Evolutionary conservation across 1,140 invertebrate genomes (phyloP).

Genomic region (Sipha flava): DNA sequence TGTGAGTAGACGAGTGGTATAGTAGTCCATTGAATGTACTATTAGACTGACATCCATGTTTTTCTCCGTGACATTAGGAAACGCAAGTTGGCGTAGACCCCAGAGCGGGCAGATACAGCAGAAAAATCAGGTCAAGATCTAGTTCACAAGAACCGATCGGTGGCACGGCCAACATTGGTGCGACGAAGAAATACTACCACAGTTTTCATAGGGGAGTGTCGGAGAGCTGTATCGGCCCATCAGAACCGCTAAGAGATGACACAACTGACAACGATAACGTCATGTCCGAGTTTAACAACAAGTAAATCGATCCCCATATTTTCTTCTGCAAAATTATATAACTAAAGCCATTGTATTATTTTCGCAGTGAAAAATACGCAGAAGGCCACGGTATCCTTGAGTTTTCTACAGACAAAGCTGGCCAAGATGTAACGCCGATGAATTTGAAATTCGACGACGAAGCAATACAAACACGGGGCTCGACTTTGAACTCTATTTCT

Average conservation of each 20-base stretch:
- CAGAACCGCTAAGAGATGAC: slow-evolving; percentile 1
- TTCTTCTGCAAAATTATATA: too few relatives aligned
- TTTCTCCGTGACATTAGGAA: too few relatives aligned
- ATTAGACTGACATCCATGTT: too few relatives aligned
- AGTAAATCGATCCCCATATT: neutral
- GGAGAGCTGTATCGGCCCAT: slow-evolving; percentile 15
- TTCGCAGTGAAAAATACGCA: slow-evolving; percentile 45
- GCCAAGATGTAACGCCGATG: slow-evolving; percentile 75
- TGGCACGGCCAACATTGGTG: slow-evolving; percentile 12
- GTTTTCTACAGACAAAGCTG: slow-evolving; percentile 79
- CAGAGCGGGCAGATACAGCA: slow-evolving; percentile 38
- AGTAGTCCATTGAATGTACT: too few relatives aligned
- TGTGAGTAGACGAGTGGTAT: slow-evolving; percentile 60
- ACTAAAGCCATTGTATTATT: slow-evolving; percentile 36
- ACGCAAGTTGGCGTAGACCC: slow-evolving; percentile 62
- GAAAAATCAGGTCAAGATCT: slow-evolving; percentile 42
- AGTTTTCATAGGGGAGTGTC: slow-evolving; percentile 13
- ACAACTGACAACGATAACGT: neutral
- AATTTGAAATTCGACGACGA: slow-evolving; percentile 69
- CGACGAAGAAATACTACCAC: slow-evolving; percentile 18
- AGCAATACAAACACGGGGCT: slow-evolving; percentile 51
- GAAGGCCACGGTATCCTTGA: slow-evolving; percentile 66
- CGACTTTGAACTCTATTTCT: slow-evolving; percentile 64
- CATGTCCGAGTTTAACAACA: slow-evolving; percentile 27
- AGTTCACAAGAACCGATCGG: slow-evolving; percentile 43